A percentile compares a stretch with the other conserved stretches of the same genome.
phyloP scores from a whole-genome alignment of 2,888 invertebrate genomes.

The Lepidonotus clava region DNA sequence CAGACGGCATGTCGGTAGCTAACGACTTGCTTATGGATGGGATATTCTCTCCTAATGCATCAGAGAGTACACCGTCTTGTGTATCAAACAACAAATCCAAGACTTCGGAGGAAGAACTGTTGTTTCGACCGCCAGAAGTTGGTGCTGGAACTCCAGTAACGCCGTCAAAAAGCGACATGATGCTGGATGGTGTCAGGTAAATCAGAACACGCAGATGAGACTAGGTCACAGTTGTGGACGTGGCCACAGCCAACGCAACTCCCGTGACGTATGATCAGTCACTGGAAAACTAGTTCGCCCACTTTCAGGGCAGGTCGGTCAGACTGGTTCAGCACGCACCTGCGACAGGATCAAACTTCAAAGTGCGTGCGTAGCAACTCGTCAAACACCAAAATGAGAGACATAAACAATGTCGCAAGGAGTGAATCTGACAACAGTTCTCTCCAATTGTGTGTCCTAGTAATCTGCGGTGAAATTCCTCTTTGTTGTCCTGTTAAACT shows the following conservation, averaged over 20 bases:
- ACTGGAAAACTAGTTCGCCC: background rate
- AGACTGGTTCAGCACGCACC: too few species aligned
- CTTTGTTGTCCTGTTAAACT: background rate
- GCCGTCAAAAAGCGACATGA: constrained; percentile 2
- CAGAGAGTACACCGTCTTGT: constrained; percentile 26
- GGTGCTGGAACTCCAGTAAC: background rate
- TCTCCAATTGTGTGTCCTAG: background rate
- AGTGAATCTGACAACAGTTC: background rate
- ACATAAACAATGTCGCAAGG: background rate
- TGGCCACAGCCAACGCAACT: constrained; percentile 20
- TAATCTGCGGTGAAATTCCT: background rate
- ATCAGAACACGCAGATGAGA: background rate
- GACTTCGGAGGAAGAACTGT: constrained; percentile 33
- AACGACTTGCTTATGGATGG: background rate
- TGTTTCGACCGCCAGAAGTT: background rate
- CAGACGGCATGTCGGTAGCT: constrained; percentile 34
- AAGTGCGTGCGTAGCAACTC: constrained; percentile 19
- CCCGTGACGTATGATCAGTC: background rate
- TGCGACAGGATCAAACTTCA: too few species aligned
- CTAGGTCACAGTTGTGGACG: background rate
- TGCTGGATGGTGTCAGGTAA: background rate
- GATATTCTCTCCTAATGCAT: background rate
- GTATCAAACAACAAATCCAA: constrained; percentile 55
- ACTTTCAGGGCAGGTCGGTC: too few species aligned
- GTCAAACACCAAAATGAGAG: background rate